Percentiles rank a stretch among this genome's conserved stretches.
These are phyloP conservation scores for Heliconius eleuchia DNA, from an alignment of 1,140 invertebrate genomes.

Conservation along the genomic window DNA sequence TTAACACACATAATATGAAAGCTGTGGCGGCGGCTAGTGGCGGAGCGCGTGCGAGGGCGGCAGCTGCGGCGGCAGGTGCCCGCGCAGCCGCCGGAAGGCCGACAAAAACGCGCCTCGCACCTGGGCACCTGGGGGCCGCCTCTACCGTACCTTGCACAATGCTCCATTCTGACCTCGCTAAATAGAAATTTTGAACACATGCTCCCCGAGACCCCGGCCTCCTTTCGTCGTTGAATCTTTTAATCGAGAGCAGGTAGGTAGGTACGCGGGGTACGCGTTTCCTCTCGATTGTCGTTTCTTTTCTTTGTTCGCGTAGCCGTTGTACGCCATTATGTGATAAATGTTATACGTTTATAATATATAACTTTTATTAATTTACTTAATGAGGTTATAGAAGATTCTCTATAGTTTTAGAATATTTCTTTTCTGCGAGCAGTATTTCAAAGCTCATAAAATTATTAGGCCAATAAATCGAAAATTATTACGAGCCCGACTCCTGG, in stretches of 20 bases:
- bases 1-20: neutral
- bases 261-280: constrained; percentile 34
- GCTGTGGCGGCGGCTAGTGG: neutral
- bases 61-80: constrained; percentile 69
- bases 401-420: neutral
- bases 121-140: constrained; percentile 51
- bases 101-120: constrained; percentile 75
- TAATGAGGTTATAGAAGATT: neutral
- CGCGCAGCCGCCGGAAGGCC: constrained; percentile 74
- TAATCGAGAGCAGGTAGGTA: constrained; percentile 35
- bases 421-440: neutral
- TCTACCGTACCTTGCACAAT: constrained; percentile 66
- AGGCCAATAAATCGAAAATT: neutral
- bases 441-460: neutral
- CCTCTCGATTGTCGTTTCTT: constrained; percentile 25
- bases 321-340: neutral
- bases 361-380: neutral
- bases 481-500: neutral
- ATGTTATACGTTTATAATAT: neutral
- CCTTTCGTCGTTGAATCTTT: constrained; percentile 15
- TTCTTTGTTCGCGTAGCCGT: neutral
- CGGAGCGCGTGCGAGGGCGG: constrained; percentile 54
- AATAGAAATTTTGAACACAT: constrained; percentile 63
- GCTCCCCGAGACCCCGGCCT: constrained; percentile 28
- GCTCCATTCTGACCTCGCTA: constrained; percentile 50